These are phyloP conservation scores for Gymnocephalus cernua DNA, from an alignment of 2,113 vertebrate genomes.

Conservation along the genomic window DNA sequence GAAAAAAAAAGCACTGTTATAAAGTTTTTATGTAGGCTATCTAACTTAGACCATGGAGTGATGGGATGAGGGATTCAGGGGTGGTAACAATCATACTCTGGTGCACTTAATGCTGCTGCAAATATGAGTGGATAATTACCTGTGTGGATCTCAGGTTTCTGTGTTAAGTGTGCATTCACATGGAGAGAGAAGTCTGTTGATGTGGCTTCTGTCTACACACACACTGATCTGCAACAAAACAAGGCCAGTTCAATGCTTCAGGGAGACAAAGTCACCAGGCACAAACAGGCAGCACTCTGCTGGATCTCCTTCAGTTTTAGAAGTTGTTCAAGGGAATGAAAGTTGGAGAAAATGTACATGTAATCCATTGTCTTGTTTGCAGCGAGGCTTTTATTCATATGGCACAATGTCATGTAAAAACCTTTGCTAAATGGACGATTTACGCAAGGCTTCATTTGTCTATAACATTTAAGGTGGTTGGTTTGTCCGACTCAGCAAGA, in stretches of 20 bases:
- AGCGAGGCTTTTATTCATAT: neutral
- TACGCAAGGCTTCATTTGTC: conserved; percentile 17
- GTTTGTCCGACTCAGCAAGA: conserved; percentile 36
- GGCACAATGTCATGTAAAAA: neutral
- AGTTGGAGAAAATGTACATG: neutral
- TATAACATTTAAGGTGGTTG: conserved; percentile 4
- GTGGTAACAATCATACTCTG: neutral
- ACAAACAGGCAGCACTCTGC: neutral
- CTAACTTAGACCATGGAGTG: neutral
- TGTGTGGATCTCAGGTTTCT: conserved; percentile 32
- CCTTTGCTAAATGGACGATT: conserved; percentile 2
- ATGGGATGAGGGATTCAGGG: neutral
- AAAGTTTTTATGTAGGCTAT: neutral
- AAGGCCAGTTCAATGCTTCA: neutral
- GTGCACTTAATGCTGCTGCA: neutral
- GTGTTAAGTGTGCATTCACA: conserved; percentile 27
- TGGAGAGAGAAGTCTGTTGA: neutral
- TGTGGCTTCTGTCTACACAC: conserved; percentile 15
- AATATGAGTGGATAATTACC: neutral
- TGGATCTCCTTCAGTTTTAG: neutral
- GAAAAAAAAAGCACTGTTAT: neutral
- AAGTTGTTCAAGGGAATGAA: neutral
- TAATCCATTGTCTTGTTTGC: neutral
- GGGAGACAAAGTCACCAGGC: neutral
- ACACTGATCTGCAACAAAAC: neutral